Percentiles rank a stretch among this genome's conserved stretches.
Conservation (phyloP, 2,113 vertebrate species). For the Trichechus manatus region DNA sequence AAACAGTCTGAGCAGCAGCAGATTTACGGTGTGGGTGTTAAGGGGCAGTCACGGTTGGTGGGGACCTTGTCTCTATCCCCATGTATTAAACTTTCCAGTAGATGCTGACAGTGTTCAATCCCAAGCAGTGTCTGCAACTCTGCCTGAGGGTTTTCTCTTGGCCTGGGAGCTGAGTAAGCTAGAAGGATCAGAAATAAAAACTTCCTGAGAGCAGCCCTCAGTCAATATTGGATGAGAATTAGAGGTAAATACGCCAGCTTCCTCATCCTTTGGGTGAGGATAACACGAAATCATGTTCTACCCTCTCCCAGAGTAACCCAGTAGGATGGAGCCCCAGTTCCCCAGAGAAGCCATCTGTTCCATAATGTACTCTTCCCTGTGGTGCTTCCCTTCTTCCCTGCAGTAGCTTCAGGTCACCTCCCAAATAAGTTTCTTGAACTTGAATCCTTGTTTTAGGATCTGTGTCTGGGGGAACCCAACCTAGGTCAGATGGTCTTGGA, state of each 20-base stretch:
- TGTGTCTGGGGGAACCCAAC: not conserved
- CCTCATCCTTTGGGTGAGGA: not conserved
- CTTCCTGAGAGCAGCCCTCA: not conserved
- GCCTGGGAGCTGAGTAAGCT: not conserved
- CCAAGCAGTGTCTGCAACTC: not conserved
- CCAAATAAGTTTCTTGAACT: not conserved
- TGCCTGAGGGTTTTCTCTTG: constrained; percentile 25
- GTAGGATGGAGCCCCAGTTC: not conserved
- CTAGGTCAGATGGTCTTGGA: not conserved
- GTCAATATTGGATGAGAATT: not conserved
- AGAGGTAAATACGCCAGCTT: not conserved
- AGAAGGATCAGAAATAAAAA: not conserved
- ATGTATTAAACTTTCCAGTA: not conserved
- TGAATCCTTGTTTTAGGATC: not conserved
- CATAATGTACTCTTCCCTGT: not conserved
- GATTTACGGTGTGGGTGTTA: not conserved
- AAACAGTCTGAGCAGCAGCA: not conserved
- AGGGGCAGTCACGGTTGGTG: not conserved
- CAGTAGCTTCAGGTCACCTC: not conserved
- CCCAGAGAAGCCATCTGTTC: not conserved
- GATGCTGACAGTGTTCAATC: not conserved
- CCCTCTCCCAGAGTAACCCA: not conserved
- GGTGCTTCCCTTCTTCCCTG: not conserved
- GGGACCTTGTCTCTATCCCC: not conserved
- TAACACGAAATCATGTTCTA: not conserved